A percentile compares a stretch with the other conserved stretches of the same genome.
Conservation (phyloP, 2,113 vertebrate species). For the Psammodynastes pulverulentus region DNA sequence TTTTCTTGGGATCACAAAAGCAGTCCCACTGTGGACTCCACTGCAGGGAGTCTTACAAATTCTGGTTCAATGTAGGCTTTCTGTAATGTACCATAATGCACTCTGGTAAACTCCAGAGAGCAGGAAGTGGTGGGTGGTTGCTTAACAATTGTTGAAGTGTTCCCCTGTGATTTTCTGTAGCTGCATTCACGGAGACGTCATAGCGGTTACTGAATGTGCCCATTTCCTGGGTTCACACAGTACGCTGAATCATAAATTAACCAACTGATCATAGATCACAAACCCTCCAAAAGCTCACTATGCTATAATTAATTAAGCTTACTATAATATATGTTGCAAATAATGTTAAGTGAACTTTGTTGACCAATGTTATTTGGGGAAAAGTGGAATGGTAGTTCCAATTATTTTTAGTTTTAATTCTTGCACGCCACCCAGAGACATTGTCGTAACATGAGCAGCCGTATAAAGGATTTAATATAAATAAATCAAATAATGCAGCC, state of each 20-base stretch:
- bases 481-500: neutral
- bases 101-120: neutral
- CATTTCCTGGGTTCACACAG: neutral
- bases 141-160: neutral
- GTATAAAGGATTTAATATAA: neutral
- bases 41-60: neutral
- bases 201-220: neutral
- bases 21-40: neutral
- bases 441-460: neutral
- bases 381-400: neutral
- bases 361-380: neutral
- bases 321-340: neutral
- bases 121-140: neutral
- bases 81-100: neutral
- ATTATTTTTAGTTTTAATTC: neutral
- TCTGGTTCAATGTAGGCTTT: neutral
- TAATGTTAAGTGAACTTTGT: neutral
- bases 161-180: neutral
- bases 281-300: neutral
- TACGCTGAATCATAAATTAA: neutral
- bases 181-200: neutral
- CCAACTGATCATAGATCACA: neutral
- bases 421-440: neutral
- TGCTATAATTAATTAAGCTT: neutral
- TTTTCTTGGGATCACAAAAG: neutral